Percentiles rank a stretch among this genome's conserved stretches.
Conservation (phyloP, 1,140 invertebrate species). For the Zelostemma sp. region DNA sequence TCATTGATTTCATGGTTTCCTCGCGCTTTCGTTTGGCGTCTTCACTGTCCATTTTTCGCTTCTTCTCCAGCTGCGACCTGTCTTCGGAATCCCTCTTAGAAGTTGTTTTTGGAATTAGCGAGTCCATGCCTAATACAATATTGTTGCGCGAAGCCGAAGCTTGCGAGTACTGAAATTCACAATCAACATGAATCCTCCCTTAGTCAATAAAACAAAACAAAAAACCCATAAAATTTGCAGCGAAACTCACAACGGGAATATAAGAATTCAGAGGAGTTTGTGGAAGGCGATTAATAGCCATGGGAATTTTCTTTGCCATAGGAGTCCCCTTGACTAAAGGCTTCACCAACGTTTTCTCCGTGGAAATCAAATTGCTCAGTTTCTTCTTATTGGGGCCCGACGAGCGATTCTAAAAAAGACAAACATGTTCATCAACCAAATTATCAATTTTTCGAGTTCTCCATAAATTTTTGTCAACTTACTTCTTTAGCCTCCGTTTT, state of each 20-base stretch:
- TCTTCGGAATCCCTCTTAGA: conserved; percentile 53
- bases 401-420: not conserved
- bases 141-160: conserved; percentile 52
- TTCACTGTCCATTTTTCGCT: conserved; percentile 53
- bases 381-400: not conserved
- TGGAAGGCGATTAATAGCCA: conserved; percentile 51
- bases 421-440: not conserved
- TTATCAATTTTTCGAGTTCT: no score
- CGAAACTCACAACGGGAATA: conserved; percentile 35
- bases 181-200: not conserved
- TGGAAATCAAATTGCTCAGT: not conserved
- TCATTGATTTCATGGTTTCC: conserved; percentile 59
- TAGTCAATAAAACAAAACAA: not conserved
- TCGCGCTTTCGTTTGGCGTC: conserved; percentile 63
- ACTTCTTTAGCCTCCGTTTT: conserved; percentile 55
- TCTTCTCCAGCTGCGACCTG: conserved; percentile 55
- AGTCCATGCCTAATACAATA: conserved; percentile 55
- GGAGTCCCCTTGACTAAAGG: conserved; percentile 48
- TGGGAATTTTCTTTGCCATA: conserved; percentile 53
- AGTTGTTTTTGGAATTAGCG: conserved; percentile 52
- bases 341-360: conserved; percentile 40
- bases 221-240: conserved; percentile 1
- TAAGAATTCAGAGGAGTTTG: conserved; percentile 54
- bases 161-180: conserved; percentile 51
- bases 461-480: not conserved